Conservation (phyloP, 2,888 invertebrate species). For the Pterobdella sp. region DNA sequence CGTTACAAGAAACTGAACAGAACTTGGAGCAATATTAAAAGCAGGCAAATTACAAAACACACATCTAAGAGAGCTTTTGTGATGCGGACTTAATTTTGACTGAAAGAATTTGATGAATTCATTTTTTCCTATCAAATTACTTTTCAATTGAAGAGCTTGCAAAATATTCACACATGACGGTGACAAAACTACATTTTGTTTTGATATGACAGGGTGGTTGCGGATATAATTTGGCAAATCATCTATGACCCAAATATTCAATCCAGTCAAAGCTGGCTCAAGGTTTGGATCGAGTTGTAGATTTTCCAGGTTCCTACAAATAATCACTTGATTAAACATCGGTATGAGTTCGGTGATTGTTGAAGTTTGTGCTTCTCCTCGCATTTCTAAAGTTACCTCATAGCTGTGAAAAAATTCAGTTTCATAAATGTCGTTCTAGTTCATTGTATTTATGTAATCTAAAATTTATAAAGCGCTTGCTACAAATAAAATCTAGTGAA, state of each 20-base stretch:
- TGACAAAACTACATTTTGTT: conserved; percentile 1
- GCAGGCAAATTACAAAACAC: conserved; percentile 2
- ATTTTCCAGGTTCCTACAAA: conserved; percentile 33
- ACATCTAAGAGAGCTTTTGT: not conserved
- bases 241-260: conserved; percentile 36
- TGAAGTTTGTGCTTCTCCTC: not conserved
- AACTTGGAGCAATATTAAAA: conserved; percentile 7
- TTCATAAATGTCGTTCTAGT: too few relatives aligned
- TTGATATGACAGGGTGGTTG: conserved; percentile 34
- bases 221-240: conserved; percentile 37
- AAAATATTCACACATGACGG: conserved; percentile 10
- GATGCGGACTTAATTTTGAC: not conserved
- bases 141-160: conserved; percentile 19
- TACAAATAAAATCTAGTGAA: too few relatives aligned
- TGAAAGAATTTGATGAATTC: not conserved
- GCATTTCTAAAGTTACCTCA: not conserved
- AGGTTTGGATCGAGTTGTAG: conserved; percentile 30
- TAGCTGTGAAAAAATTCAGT: conserved; percentile 21
- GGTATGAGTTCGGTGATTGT: conserved; percentile 32
- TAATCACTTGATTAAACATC: conserved; percentile 29
- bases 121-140: not conserved
- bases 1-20: not conserved
- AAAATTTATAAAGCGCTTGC: too few relatives aligned
- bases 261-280: conserved; percentile 30
- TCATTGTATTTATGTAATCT: too few relatives aligned